Conservation (phyloP, 2,113 vertebrate species). For the Anolis sagrei region DNA sequence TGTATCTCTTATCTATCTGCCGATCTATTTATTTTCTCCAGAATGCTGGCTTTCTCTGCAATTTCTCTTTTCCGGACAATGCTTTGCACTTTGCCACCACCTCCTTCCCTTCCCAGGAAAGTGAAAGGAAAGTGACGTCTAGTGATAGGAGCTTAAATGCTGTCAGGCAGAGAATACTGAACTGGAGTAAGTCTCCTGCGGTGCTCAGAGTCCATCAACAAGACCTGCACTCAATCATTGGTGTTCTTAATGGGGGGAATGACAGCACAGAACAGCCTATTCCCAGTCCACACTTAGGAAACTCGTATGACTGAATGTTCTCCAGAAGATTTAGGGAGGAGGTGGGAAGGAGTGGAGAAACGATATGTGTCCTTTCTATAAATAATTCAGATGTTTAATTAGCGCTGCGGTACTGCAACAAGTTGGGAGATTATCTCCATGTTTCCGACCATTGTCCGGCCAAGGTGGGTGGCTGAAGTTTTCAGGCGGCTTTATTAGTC, state of each 20-base stretch:
- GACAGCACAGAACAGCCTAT: neutral
- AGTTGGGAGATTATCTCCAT: neutral
- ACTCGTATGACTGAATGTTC: neutral
- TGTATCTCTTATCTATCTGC: neutral
- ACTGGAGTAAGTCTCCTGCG: neutral
- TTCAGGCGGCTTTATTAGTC: neutral
- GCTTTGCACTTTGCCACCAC: neutral
- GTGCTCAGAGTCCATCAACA: neutral
- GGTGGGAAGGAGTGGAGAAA: neutral
- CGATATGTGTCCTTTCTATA: neutral
- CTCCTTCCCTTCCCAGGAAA: neutral
- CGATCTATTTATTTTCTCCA: neutral
- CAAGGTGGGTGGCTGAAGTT: neutral
- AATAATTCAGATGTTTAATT: constrained; percentile 10
- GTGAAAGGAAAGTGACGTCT: neutral
- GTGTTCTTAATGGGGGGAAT: neutral
- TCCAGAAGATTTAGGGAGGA: neutral
- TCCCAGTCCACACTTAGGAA: neutral
- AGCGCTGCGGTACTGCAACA: neutral
- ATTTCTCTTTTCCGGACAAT: neutral
- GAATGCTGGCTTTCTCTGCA: neutral
- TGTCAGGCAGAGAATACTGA: neutral
- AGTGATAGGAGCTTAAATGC: neutral
- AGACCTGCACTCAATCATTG: neutral
- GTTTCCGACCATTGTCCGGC: constrained; percentile 18